These are phyloP conservation scores for Pseudococcus jackbeardsleyi DNA, from an alignment of 2,888 invertebrate genomes.

Conservation along the genomic window DNA sequence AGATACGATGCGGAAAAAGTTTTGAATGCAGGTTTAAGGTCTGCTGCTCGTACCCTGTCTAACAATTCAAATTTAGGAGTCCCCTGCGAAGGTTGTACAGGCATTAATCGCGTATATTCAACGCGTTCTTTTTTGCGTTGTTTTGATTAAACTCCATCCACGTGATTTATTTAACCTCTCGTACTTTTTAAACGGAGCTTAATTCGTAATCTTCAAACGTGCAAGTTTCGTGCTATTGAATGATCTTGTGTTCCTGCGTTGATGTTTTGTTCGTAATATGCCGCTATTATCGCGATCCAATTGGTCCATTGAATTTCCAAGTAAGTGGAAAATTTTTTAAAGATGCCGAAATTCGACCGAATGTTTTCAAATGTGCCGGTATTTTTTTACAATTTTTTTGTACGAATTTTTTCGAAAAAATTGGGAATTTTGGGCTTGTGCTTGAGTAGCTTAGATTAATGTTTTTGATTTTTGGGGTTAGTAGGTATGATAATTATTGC, in stretches of 20 bases:
- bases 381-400: neutral
- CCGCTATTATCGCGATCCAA: constrained; percentile 37
- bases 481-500: too few species aligned
- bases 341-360: neutral
- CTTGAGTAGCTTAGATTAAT: neutral
- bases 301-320: constrained; percentile 34
- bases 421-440: neutral
- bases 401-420: neutral
- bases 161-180: constrained; percentile 48
- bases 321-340: constrained; percentile 7
- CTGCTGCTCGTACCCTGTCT: too few species aligned
- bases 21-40: too few species aligned
- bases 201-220: constrained; percentile 52
- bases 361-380: neutral
- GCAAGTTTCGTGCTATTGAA: constrained; percentile 30
- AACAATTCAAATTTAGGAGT: neutral
- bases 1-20: too few species aligned
- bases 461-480: too few species aligned
- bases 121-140: constrained; percentile 40
- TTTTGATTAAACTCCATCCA: constrained; percentile 47
- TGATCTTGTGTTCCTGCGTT: constrained; percentile 34
- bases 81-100: constrained; percentile 9
- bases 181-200: constrained; percentile 25
- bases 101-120: neutral
- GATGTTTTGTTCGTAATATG: constrained; percentile 38